These are phyloP conservation scores for Halocynthia roretzi DNA, from an alignment of 23 tunicate species.

Conservation along the genomic window DNA sequence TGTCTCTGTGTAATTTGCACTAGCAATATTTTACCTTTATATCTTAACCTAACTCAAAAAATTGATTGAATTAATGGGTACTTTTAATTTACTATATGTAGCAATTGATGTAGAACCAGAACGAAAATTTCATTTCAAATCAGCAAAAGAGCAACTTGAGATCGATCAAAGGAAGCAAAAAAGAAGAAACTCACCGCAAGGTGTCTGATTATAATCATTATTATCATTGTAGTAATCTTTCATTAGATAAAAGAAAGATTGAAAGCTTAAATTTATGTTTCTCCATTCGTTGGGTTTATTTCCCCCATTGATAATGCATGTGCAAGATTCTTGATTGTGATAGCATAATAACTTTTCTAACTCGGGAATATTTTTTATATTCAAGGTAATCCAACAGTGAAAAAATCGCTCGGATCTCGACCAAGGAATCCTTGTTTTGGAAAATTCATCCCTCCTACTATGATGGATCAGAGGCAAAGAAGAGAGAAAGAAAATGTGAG, in stretches of 20 bases:
- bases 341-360: not conserved
- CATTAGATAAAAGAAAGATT: too few species aligned
- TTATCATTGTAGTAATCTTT: not conserved
- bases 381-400: conserved; percentile 4
- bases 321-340: too few species aligned
- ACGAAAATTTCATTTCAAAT: conserved; percentile 36
- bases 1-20: not conserved
- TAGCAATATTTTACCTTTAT: too few species aligned
- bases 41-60: too few species aligned
- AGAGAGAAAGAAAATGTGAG: conserved; percentile 15
- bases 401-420: conserved; percentile 77
- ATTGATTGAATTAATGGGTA: too few species aligned
- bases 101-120: not conserved
- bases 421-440: conserved; percentile 79
- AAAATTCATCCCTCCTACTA: conserved; percentile 76
- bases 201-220: not conserved
- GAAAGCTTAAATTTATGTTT: too few species aligned
- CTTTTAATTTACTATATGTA: too few species aligned
- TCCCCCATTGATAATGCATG: too few species aligned
- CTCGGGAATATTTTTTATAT: not conserved
- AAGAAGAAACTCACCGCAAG: conserved; percentile 51
- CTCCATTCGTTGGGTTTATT: too few species aligned
- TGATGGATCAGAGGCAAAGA: not conserved
- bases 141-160: conserved; percentile 81
- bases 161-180: conserved; percentile 54